Conservation (phyloP, 2,113 vertebrate genomes). For the Henicopernis longicauda region DNA sequence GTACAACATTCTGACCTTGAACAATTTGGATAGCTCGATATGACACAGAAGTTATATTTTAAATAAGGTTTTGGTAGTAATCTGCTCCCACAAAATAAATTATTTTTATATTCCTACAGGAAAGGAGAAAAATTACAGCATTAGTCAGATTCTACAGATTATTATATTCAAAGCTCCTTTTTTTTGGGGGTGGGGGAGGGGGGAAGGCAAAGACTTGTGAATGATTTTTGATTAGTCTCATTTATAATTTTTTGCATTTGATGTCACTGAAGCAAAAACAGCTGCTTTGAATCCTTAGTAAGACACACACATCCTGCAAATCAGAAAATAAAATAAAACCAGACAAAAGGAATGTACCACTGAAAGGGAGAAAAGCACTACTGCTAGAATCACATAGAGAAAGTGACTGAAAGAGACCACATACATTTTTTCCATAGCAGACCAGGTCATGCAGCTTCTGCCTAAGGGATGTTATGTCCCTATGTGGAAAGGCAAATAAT, state of each 20-base stretch:
- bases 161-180: background rate
- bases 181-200: background rate
- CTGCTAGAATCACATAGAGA: background rate
- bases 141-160: conserved; percentile 8
- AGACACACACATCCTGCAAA: background rate
- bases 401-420: background rate
- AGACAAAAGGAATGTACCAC: background rate
- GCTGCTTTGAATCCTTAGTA: background rate
- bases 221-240: conserved; percentile 9
- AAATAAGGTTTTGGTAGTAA: background rate
- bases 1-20: background rate
- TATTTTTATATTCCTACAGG: background rate
- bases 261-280: background rate
- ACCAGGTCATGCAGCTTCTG: background rate
- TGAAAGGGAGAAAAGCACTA: background rate
- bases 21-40: background rate
- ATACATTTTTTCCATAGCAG: background rate
- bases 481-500: background rate
- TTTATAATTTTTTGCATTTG: conserved; percentile 17
- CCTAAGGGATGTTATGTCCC: background rate
- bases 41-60: background rate
- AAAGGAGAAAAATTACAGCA: background rate
- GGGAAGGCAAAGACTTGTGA: background rate
- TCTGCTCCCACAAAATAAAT: background rate
- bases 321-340: background rate